Percentiles rank a stretch among this genome's conserved stretches.
Conservation (phyloP, 2,113 vertebrate species). For the Emydocephalus ijimae region DNA sequence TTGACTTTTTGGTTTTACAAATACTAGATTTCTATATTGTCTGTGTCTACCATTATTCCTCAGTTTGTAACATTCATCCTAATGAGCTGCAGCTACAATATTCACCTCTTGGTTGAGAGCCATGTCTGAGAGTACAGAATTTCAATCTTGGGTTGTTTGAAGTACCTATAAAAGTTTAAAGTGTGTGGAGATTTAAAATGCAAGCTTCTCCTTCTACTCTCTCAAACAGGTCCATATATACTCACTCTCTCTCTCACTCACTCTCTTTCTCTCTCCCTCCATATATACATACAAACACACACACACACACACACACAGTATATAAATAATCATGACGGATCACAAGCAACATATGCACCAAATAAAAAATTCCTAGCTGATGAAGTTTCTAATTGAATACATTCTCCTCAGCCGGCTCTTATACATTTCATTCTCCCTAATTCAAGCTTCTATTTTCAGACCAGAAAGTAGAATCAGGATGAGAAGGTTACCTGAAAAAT, state of each 20-base stretch:
- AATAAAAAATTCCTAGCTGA: slow-evolving; percentile 70
- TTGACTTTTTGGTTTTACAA: background rate
- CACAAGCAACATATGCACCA: slow-evolving; percentile 64
- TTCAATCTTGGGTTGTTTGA: slow-evolving; percentile 27
- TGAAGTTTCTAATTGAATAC: slow-evolving; percentile 69
- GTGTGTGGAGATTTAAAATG: slow-evolving; percentile 5
- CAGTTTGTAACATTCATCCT: background rate
- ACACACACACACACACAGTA: background rate
- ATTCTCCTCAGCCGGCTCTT: slow-evolving; percentile 70
- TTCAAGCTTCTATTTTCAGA: slow-evolving; percentile 74
- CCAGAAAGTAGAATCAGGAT: slow-evolving; percentile 55
- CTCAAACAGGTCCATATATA: background rate
- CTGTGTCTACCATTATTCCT: background rate
- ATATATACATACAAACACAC: background rate
- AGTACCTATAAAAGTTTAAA: slow-evolving; percentile 14
- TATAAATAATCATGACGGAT: background rate
- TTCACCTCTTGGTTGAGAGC: slow-evolving; percentile 4
- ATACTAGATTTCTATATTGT: background rate
- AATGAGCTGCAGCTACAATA: background rate
- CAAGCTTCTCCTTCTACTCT: slow-evolving; percentile 18
- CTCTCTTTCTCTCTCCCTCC: background rate
- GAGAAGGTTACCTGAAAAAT: slow-evolving; percentile 75
- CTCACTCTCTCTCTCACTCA: background rate
- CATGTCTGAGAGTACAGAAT: background rate
- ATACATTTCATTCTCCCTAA: slow-evolving; percentile 64